Conservation (phyloP, 2,113 vertebrate genomes). For the Jacana jacana region DNA sequence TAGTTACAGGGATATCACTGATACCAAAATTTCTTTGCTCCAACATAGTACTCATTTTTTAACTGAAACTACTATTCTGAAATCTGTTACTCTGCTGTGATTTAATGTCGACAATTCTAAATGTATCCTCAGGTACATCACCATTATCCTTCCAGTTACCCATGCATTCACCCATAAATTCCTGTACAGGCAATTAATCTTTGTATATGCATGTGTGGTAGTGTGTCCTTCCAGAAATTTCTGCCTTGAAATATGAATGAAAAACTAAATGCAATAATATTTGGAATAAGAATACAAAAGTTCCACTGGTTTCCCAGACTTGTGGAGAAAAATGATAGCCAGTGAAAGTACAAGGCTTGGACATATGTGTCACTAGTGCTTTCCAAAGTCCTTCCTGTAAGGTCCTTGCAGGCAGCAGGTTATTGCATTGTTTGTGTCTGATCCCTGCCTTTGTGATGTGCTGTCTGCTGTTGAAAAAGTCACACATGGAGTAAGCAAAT, state of each 20-base stretch:
- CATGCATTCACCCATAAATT: neutral
- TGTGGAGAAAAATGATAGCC: neutral
- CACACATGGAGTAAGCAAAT: neutral
- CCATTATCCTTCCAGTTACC: neutral
- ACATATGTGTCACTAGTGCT: neutral
- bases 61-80: neutral
- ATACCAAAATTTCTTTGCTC: neutral
- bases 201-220: neutral
- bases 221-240: neutral
- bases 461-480: neutral
- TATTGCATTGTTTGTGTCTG: neutral
- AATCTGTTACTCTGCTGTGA: neutral
- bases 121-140: neutral
- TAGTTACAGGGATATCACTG: neutral
- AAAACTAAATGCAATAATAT: neutral
- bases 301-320: neutral
- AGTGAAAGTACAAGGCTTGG: neutral
- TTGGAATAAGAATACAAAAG: neutral
- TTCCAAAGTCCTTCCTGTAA: neutral
- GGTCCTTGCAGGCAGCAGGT: accelerated
- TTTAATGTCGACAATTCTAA: neutral
- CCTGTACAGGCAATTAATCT: neutral
- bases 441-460: neutral
- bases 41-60: neutral
- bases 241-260: neutral